Conservation (phyloP, 2,888 invertebrate species). For the Unio delphinus region DNA sequence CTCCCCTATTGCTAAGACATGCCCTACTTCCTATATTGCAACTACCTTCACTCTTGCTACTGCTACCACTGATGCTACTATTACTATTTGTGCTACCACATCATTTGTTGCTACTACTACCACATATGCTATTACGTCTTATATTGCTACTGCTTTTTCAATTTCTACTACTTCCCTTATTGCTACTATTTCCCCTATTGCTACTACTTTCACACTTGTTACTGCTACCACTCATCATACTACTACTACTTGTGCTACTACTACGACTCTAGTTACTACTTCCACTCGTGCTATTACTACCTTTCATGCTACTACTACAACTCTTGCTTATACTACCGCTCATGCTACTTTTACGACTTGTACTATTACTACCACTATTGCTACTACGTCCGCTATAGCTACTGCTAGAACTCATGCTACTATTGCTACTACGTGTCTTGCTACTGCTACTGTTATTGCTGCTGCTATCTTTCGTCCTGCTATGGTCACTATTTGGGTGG, state of each 20-base stretch:
- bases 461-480: background rate
- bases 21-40: background rate
- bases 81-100: background rate
- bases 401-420: background rate
- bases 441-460: slow-evolving; percentile 3
- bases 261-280: slow-evolving; percentile 4
- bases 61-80: slow-evolving; percentile 6
- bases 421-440: slow-evolving; percentile 1
- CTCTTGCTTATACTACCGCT: slow-evolving; percentile 6
- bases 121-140: background rate
- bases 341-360: no score
- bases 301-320: slow-evolving; percentile 3
- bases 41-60: slow-evolving; percentile 6
- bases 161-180: background rate
- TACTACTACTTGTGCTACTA: background rate
- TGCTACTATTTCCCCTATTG: background rate
- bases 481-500: background rate
- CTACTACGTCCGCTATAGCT: slow-evolving; percentile 4
- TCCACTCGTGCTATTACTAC: slow-evolving; percentile 2
- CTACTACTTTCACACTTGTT: background rate
- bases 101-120: no score
- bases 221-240: background rate
- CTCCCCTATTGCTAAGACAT: slow-evolving; percentile 2
- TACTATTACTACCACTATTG: background rate
- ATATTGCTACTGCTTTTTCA: slow-evolving; percentile 1